Base-by-base conservation (phyloP, 1,140 invertebrate species). In the Drosophila pruinosa region DNA sequence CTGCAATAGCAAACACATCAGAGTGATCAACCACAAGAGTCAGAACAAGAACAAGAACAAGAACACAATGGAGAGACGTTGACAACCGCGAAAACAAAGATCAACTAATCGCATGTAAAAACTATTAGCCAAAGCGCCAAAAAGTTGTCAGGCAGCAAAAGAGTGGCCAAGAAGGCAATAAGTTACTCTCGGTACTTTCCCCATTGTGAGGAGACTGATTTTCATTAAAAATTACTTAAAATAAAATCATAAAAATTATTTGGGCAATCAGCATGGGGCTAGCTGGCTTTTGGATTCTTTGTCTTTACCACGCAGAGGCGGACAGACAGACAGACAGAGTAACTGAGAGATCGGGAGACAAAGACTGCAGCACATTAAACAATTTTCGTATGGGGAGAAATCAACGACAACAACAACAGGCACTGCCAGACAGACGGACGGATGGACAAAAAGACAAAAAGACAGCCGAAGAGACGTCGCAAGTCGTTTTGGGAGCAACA, bases 211-310 rank as follows among this genome's bases (percentile, higher is more conserved):
- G 52, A 67, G 52, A 75, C 68, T 71, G 58, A 78, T 88, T 76
- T 88, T 86, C 81, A 86, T 85, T 85, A 74, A 80, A 82, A 78
- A 88, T 82, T 76, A 82, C 78, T 88, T 78, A 63, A 89, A 86
- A 72, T 64, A 74, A 81, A 86, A 88, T 86, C 77, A 85, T 71
- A 75, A 72, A 74, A 80, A 72, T 68, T 76, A 76, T 76, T 76
- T 76, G 70, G 73, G 70, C 73, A 76, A 71, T 76, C 73, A 73
- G 73, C 73, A 76, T 76, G 73, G 63, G 75, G 64, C 43, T 48
- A 14, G 4, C 62, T 47, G 59, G 28, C 28, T 28, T 38, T 61
- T 39, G 34, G 48, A 54, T 41, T 54, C 38, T 74, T 52, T 41
- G 39, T 24, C 70, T 83, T 75, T 80, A 73, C 61, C 75, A 75